A percentile compares a stretch with the other conserved stretches of the same genome.
Conservation (phyloP, 2,113 vertebrate species). For the Cardinalis cardinalis region DNA sequence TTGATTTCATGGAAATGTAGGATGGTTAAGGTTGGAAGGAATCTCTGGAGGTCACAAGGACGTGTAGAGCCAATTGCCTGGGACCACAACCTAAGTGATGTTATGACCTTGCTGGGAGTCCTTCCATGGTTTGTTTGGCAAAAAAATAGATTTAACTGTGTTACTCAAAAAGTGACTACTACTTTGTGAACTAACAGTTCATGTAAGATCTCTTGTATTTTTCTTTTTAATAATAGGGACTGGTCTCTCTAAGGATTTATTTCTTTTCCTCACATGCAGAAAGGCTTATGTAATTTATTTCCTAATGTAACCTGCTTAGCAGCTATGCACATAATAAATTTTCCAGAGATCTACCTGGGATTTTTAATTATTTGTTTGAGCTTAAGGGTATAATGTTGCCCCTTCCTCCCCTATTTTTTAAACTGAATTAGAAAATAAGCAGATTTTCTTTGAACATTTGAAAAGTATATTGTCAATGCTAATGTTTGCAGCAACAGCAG, state of each 20-base stretch:
- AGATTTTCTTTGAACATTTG: background rate
- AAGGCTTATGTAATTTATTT: background rate
- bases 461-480: background rate
- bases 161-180: background rate
- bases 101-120: background rate
- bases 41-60: background rate
- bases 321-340: background rate
- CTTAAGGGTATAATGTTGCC: background rate
- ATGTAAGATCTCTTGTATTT: background rate
- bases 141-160: background rate
- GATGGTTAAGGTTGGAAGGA: background rate
- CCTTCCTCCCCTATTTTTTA: rapidly evolving
- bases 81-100: background rate
- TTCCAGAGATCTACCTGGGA: background rate
- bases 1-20: background rate
- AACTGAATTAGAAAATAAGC: background rate
- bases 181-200: background rate
- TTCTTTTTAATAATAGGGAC: background rate
- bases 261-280: background rate
- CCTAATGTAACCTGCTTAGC: background rate
- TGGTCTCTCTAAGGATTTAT: background rate
- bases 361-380: background rate
- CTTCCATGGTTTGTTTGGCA: background rate
- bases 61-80: background rate
- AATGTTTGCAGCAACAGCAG: background rate